Conservation (phyloP, 1,140 invertebrate species). For the Drosophila sproati region DNA sequence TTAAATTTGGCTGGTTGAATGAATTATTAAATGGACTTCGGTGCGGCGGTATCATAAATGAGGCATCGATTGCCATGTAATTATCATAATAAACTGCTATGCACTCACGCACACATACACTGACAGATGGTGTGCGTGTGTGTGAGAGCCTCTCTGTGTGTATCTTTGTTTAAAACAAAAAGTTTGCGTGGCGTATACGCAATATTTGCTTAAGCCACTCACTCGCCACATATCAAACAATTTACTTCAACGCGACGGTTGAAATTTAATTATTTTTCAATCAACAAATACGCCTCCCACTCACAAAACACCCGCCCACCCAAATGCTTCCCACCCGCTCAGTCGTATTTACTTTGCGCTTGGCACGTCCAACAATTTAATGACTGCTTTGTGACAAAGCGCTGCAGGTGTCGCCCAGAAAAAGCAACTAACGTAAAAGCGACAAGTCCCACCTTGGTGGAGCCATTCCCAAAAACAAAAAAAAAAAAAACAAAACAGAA, state of each 20-base stretch:
- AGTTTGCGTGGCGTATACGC: constrained; percentile 49
- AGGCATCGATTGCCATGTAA: constrained; percentile 53
- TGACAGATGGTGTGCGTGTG: neutral
- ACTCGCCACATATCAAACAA: constrained; percentile 34
- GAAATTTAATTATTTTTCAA: constrained; percentile 66
- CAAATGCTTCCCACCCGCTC: neutral
- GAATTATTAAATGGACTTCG: constrained; percentile 60
- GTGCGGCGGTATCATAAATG: constrained; percentile 42
- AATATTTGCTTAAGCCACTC: constrained; percentile 36
- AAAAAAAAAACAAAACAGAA: constrained; percentile 12
- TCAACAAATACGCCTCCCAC: constrained; percentile 40
- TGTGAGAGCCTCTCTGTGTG: neutral
- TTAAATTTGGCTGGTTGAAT: constrained; percentile 30
- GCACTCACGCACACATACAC: constrained; percentile 4
- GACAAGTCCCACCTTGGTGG: neutral
- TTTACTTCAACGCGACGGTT: constrained; percentile 17
- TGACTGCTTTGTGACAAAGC: constrained; percentile 56
- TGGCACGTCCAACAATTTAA: constrained; percentile 59
- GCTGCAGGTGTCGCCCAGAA: constrained; percentile 42
- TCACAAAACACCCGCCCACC: neutral
- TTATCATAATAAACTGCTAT: constrained; percentile 56
- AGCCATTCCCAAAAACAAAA: neutral
- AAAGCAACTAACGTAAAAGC: neutral
- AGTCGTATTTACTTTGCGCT: constrained; percentile 49
- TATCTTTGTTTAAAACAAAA: constrained; percentile 42